Conservation (phyloP, 1,140 invertebrate species). For the Drosophila aff. region DNA sequence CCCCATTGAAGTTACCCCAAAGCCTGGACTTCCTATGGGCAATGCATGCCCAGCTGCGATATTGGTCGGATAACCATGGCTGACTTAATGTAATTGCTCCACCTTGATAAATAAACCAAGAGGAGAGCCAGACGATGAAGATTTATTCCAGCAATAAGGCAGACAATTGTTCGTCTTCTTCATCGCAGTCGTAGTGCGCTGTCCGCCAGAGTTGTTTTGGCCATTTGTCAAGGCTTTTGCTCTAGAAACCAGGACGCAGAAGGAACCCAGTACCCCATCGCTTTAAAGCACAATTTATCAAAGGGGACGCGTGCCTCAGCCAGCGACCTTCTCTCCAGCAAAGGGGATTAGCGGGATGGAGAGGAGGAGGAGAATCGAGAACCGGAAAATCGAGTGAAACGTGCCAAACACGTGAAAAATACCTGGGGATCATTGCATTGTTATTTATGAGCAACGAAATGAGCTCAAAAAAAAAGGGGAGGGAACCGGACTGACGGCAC, state of each 20-base stretch:
- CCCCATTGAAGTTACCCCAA: neutral
- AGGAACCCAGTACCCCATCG: constrained; percentile 20
- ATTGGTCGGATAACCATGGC: constrained; percentile 38
- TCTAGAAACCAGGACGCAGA: constrained; percentile 20
- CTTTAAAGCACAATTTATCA: constrained; percentile 83
- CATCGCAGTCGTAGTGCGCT: constrained; percentile 33
- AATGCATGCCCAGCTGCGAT: constrained; percentile 59
- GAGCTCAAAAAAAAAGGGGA: constrained; percentile 65
- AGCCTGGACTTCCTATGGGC: neutral
- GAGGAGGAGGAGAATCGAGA: constrained; percentile 45
- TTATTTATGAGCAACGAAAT: constrained; percentile 83
- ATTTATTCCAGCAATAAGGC: constrained; percentile 75
- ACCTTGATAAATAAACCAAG: constrained; percentile 77
- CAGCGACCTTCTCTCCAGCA: constrained; percentile 36
- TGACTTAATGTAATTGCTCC: constrained; percentile 76
- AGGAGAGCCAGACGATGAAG: constrained; percentile 52
- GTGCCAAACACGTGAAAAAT: constrained; percentile 93
- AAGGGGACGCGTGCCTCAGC: constrained; percentile 50
- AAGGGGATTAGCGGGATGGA: constrained; percentile 53
- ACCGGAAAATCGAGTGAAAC: constrained; percentile 92
- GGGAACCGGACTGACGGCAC: constrained; percentile 46
- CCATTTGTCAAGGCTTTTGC: constrained; percentile 73
- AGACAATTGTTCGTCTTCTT: constrained; percentile 45
- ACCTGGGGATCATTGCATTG: constrained; percentile 90
- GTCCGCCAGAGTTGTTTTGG: constrained; percentile 59